These are phyloP conservation scores for Python bivittatus DNA, from an alignment of 2,113 vertebrate species.

Conservation along the genomic window DNA sequence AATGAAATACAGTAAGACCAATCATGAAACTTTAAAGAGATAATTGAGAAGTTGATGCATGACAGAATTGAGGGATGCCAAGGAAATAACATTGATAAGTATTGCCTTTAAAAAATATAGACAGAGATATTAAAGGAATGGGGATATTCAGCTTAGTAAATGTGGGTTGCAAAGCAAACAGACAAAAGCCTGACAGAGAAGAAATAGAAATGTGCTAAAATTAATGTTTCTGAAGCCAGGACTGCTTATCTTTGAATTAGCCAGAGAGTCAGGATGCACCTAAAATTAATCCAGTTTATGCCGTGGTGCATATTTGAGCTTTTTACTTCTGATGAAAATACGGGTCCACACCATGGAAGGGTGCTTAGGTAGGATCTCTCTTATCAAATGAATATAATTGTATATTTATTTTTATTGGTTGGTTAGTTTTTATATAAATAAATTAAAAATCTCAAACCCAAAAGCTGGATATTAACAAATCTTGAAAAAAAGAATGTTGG, in stretches of 20 bases:
- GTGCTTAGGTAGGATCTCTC: neutral
- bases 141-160: neutral
- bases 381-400: neutral
- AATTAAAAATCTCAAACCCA: neutral
- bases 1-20: accelerated
- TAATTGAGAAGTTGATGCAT: neutral
- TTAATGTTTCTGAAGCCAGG: neutral
- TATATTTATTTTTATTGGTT: neutral
- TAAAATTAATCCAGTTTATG: neutral
- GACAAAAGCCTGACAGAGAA: neutral
- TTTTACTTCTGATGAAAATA: neutral
- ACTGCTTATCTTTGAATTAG: too few species aligned
- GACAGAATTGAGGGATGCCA: neutral
- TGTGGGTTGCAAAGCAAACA: neutral
- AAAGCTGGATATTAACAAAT: neutral
- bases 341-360: neutral
- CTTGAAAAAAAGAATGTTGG: neutral
- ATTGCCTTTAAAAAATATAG: neutral
- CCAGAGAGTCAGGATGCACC: neutral
- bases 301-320: too few species aligned
- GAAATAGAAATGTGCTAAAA: neutral
- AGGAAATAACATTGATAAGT: neutral
- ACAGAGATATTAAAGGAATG: neutral
- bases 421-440: neutral
- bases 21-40: neutral